phyloP scores from a whole-genome alignment of 2,113 vertebrate species.

The Ailurus styani region DNA sequence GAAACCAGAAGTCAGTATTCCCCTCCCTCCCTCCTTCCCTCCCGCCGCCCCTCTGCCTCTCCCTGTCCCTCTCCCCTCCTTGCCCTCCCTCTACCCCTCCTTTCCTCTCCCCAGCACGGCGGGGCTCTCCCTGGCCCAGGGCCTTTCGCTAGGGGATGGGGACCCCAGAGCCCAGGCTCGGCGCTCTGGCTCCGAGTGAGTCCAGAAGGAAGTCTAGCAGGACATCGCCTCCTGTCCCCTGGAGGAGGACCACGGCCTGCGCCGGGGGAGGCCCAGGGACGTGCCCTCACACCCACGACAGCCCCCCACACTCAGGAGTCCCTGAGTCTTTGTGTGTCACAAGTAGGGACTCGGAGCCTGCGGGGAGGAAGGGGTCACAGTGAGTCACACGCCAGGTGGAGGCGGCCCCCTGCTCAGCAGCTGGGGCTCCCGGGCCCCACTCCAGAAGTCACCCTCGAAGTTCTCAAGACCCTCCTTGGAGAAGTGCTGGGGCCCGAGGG shows the following conservation, averaged over 20 bases:
- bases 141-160: neutral
- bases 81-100: neutral
- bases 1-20: neutral
- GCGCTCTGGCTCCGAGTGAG: fast-evolving
- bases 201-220: neutral
- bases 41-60: neutral
- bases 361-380: neutral
- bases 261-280: fast-evolving
- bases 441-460: neutral
- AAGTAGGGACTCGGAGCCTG: neutral
- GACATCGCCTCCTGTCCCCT: fast-evolving
- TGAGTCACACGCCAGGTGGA: fast-evolving
- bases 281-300: fast-evolving
- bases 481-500: neutral
- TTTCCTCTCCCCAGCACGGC: neutral
- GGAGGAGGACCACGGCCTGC: fast-evolving
- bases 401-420: fast-evolving
- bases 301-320: fast-evolving
- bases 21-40: fast-evolving
- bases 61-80: fast-evolving
- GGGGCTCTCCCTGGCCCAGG: neutral
- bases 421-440: neutral
- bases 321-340: fast-evolving
- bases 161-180: neutral
- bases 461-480: neutral